Base-by-base conservation (phyloP, 2,888 invertebrate genomes). In the Syrphus vitripennis region DNA sequence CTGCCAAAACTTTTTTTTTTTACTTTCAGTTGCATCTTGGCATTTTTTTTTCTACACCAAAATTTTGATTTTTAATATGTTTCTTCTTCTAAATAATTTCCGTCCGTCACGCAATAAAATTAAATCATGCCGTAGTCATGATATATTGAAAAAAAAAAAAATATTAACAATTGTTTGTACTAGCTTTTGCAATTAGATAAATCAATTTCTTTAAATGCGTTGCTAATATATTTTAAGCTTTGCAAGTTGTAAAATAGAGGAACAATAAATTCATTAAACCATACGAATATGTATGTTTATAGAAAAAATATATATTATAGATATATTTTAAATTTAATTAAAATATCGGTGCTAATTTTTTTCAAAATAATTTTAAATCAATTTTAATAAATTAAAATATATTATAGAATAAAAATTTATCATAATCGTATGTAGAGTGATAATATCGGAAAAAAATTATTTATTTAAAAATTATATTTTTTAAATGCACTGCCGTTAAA, bases 331-430 rank as follows among this genome's bases (percentile, higher is more conserved):
- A 59, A 59, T 74, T 63, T 63, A 84, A 45, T 76, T 67, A 67
- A 65, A 72, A 84, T 76, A 86, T 82, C 82, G 86, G 86, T 86
- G 86, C 86, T 86, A 86, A 77, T 82, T 82, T 75, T 86, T 77
- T 72, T 77, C 53, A 72, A 69, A 50, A 67, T 82, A 70, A 77
- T 82, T 86, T 86, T 45, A 77, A 80, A 84, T 84, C 65, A 78
- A 76, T 82, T 82, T 76, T 65, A 61, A 63, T 48, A 57, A 67
- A 53, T 24, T 26, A 24, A 19, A n/a, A n/a, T n/a, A n/a, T n/a
- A n/a, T n/a, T 21, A 26, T 24, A 50, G 6, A 26, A 59, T 65
- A 81, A 40, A n/a, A 19, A n/a, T 63, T 81, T 76, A 63, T 26
- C 10, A 42, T 42, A 26, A 40, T 63, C 63, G 42, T 19, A 45